Evolutionary conservation across 2,113 vertebrate genomes (phyloP).

Genomic region (Falco punctatus): DNA sequence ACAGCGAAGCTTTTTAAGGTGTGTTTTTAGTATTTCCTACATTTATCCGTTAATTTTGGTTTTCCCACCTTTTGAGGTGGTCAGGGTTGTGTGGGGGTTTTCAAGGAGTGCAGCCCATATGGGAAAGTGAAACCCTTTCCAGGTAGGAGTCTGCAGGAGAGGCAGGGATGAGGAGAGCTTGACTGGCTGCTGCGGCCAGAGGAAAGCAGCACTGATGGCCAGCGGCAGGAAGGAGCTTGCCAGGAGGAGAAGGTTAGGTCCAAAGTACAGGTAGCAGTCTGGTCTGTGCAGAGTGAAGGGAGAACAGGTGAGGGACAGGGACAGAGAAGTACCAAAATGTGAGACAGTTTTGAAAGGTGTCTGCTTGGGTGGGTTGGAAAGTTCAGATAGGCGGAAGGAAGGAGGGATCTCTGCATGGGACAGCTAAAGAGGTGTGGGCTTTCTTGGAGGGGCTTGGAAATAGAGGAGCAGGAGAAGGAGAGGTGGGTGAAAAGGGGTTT

Average conservation of each 20-base stretch:
- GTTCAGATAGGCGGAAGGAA: neutral
- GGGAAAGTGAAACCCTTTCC: neutral
- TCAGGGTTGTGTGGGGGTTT: neutral
- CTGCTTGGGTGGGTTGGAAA: neutral
- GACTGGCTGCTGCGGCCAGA: neutral
- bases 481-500: neutral
- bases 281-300: neutral
- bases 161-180: neutral
- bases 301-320: accelerated
- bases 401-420: neutral
- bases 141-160: neutral
- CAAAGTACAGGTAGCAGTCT: neutral
- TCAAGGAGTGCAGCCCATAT: neutral
- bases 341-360: neutral
- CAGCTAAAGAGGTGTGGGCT: neutral
- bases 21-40: neutral
- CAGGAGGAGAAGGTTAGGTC: neutral
- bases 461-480: no score
- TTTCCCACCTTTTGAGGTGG: neutral
- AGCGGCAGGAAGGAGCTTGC: neutral
- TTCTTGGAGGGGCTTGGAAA: neutral
- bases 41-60: neutral
- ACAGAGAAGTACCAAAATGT: neutral
- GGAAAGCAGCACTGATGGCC: neutral
- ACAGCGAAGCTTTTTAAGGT: neutral